Evolutionary conservation across 2,113 vertebrate genomes (phyloP).

Genomic region (Oreochromis niloticus): DNA sequence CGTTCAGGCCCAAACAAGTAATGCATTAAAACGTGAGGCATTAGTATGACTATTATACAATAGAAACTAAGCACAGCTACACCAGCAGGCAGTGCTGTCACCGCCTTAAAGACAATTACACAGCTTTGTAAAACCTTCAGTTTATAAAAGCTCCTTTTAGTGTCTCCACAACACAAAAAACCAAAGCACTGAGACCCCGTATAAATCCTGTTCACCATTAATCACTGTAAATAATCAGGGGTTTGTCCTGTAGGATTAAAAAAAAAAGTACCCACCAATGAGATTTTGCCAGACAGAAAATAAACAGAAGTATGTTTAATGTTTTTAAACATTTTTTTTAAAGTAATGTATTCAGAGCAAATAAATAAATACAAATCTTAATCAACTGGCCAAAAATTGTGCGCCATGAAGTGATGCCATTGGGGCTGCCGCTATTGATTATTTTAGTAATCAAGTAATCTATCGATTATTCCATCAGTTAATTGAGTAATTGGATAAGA

Average conservation of each 20-base stretch:
- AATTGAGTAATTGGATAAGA: background rate
- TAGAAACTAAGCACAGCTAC: background rate
- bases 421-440: background rate
- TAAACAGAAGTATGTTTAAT: background rate
- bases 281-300: background rate
- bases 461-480: background rate
- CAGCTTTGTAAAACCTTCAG: background rate
- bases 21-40: background rate
- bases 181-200: background rate
- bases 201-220: background rate
- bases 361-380: background rate
- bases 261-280: background rate
- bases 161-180: background rate
- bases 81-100: background rate
- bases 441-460: background rate
- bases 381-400: background rate
- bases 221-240: background rate
- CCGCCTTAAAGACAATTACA: background rate
- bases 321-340: background rate
- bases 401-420: background rate
- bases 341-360: background rate
- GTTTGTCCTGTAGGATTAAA: background rate
- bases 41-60: background rate
- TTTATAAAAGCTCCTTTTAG: background rate
- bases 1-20: background rate